Base-by-base conservation (phyloP, 2,797 vertebrate species). In the Helarctos malayanus region DNA sequence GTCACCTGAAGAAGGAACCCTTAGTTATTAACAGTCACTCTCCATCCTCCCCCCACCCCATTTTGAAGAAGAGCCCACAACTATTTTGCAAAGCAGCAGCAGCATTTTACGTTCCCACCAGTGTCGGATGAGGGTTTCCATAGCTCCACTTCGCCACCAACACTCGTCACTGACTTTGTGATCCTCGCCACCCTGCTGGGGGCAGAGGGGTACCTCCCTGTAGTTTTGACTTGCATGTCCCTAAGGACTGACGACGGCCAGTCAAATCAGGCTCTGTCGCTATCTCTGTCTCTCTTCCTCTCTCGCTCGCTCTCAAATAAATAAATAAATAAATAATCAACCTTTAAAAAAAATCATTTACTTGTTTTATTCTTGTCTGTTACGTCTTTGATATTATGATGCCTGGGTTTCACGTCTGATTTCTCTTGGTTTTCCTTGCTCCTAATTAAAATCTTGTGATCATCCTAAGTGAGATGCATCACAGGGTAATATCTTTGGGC, bases 381-480 rank as follows among this genome's bases (percentile, higher is more conserved):
- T 65, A 85, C 19, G 78, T n/a, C 13, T 29, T 76, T 65, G 27
- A 54, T 76, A 80, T 79, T 54, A 93, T 11, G 59, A 68, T 82
- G 41, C 25, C 15, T 35, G 12, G 45, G 65, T 95, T 69, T 32
- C 56, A 56, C 63, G 29, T 81, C 25, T 79, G 47, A 86, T 86
- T 95, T 91, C 45, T 78, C 89, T 82, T 92, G 23, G 45, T 86
- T 91, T 86, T 59, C 56, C 80, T 18, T 91, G 65, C 25, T 91
- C 57, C 27, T 65, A 61, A 45, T 29, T 78, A 89, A 92, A 45
- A 89, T 19, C 73, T n/a, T 69, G 23, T 76, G 49, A 78, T 57
- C 32, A 52, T 83, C 16, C 11, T 8, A 76, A 49, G 27, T 41
- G 71, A 78, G 54, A 76, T 78, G 32, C 16, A 89, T 57, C 59